These are phyloP conservation scores for Hypocryptadius cinnamomeus DNA, from an alignment of 2,113 vertebrate species.

Conservation along the genomic window DNA sequence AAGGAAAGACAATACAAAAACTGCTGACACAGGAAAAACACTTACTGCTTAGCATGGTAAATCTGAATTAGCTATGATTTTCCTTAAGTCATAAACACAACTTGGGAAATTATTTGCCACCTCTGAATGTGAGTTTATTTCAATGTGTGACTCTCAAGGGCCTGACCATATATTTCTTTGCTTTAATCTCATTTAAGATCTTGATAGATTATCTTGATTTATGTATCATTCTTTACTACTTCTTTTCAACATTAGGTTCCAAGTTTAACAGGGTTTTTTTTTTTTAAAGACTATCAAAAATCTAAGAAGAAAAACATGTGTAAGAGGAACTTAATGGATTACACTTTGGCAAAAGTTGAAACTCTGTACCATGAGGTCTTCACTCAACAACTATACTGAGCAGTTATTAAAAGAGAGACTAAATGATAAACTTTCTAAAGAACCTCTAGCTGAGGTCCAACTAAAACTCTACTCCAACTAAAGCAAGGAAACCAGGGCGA, in stretches of 20 bases:
- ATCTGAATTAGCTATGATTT: background rate
- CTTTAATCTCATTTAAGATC: background rate
- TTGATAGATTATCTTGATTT: background rate
- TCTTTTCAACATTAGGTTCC: background rate
- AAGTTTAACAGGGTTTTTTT: background rate
- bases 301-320: background rate
- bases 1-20: background rate
- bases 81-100: background rate
- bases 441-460: background rate
- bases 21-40: background rate
- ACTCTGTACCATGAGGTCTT: background rate
- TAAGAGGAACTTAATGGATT: background rate
- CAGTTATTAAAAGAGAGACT: background rate
- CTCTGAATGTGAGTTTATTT: background rate
- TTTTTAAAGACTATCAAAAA: background rate
- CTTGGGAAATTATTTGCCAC: background rate
- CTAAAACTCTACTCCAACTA: background rate
- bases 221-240: background rate
- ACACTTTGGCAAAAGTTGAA: background rate
- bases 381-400: fast-evolving
- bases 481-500: background rate
- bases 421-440: background rate
- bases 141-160: background rate
- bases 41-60: background rate
- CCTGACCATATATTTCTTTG: background rate